These are phyloP conservation scores for Silurus aristotelis DNA, from an alignment of 2,797 vertebrate species.

Conservation along the genomic window DNA sequence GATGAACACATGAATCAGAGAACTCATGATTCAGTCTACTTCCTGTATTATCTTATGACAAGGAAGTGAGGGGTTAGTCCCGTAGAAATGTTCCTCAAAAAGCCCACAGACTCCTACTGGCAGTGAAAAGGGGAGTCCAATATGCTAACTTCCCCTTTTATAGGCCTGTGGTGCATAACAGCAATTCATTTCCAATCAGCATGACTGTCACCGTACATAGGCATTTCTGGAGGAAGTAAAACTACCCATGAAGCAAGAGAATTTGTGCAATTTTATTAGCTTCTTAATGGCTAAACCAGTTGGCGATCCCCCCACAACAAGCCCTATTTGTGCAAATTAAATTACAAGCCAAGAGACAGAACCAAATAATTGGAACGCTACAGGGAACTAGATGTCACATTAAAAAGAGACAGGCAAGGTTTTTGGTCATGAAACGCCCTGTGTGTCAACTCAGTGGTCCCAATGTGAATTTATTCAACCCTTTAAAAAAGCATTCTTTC, in stretches of 20 bases:
- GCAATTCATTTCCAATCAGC: constrained; percentile 16
- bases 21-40: constrained; percentile 41
- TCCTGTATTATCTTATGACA: constrained; percentile 34
- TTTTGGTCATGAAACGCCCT: constrained; percentile 16
- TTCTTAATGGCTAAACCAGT: constrained; percentile 58
- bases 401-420: constrained; percentile 34
- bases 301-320: constrained; percentile 62
- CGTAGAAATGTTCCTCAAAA: constrained; percentile 35
- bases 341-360: constrained; percentile 69
- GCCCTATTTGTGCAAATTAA: constrained; percentile 64
- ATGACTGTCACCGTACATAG: constrained; percentile 27
- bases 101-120: constrained; percentile 15
- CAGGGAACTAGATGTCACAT: constrained; percentile 30
- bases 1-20: constrained; percentile 27
- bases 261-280: constrained; percentile 45
- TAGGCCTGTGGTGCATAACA: not conserved
- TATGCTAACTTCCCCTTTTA: constrained; percentile 41
- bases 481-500: not conserved
- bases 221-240: constrained; percentile 40
- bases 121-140: constrained; percentile 24
- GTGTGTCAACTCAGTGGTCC: constrained; percentile 2
- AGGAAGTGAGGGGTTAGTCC: constrained; percentile 28
- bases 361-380: constrained; percentile 44
- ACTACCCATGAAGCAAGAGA: constrained; percentile 25
- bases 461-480: not conserved